Percentiles rank a stretch among this genome's conserved stretches.
These are phyloP conservation scores for Choristoneura fumiferana DNA, from an alignment of 1,140 invertebrate genomes.

Conservation along the genomic window DNA sequence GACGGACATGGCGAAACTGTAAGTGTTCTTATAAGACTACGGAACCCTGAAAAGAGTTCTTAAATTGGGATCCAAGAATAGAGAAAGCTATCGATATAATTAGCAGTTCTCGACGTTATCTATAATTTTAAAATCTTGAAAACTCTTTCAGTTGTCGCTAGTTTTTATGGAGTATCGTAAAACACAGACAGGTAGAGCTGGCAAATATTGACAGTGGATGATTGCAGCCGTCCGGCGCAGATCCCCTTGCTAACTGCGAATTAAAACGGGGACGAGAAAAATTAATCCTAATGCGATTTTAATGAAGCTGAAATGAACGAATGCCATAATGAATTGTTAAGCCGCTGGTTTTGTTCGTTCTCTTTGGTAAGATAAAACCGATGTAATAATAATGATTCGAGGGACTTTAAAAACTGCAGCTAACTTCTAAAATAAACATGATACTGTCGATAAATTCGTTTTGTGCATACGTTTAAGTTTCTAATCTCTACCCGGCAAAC, in stretches of 20 bases:
- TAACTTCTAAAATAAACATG: no score
- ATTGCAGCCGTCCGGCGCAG: slow-evolving; percentile 64
- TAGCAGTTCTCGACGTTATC: no score
- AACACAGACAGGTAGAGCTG: slow-evolving; percentile 53
- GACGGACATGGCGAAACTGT: no score
- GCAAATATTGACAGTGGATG: slow-evolving; percentile 74
- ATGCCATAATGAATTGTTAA: slow-evolving; percentile 74
- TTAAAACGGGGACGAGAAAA: slow-evolving; percentile 76
- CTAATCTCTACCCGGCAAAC: slow-evolving; percentile 10
- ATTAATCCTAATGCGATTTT: slow-evolving; percentile 78
- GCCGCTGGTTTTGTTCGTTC: slow-evolving; percentile 52
- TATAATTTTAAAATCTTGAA: no score
- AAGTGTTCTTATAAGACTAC: no score
- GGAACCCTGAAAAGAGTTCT: no score
- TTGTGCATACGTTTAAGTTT: not conserved
- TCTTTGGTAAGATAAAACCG: slow-evolving; percentile 25
- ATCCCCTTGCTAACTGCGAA: slow-evolving; percentile 74
- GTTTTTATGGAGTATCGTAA: slow-evolving; percentile 40
- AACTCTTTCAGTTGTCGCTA: no score
- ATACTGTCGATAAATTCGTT: not conserved
- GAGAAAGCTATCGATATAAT: no score
- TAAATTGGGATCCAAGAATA: no score
- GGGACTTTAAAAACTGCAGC: no score
- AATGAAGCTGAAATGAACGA: slow-evolving; percentile 75
- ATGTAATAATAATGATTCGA: not conserved